phyloP scores from a whole-genome alignment of 2,888 invertebrate species.

The Adela reaumurella region DNA sequence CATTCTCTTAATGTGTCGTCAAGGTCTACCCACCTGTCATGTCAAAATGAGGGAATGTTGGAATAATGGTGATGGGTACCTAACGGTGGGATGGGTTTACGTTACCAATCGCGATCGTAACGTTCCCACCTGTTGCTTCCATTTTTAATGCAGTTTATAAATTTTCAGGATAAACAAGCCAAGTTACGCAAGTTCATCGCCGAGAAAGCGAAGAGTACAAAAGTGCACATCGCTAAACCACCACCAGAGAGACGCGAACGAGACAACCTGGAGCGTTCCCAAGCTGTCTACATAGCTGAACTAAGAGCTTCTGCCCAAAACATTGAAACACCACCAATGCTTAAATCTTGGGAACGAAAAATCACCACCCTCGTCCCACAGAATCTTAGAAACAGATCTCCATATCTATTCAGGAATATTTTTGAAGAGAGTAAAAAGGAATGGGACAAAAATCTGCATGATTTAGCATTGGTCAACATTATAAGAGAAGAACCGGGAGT shows the following conservation, averaged over 20 bases:
- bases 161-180: conserved; percentile 37
- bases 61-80: no score
- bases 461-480: conserved; percentile 61
- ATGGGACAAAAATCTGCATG: conserved; percentile 59
- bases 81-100: no score
- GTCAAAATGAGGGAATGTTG: no score
- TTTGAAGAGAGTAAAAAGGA: conserved; percentile 55
- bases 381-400: conserved; percentile 53
- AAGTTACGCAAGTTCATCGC: conserved; percentile 37
- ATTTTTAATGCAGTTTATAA: no score
- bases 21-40: no score
- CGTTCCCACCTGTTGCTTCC: no score
- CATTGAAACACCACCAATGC: conserved; percentile 60
- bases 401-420: conserved; percentile 46
- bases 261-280: conserved; percentile 44
- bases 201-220: conserved; percentile 34
- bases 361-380: conserved; percentile 56
- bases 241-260: conserved; percentile 29
- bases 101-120: no score
- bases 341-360: conserved; percentile 56
- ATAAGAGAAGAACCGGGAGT: conserved; percentile 57
- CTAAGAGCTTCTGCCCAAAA: conserved; percentile 55
- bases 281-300: conserved; percentile 49
- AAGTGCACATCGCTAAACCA: conserved; percentile 31
- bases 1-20: no score